Base-by-base conservation (phyloP, 2,113 vertebrate genomes). In the Smithornis capensis region DNA sequence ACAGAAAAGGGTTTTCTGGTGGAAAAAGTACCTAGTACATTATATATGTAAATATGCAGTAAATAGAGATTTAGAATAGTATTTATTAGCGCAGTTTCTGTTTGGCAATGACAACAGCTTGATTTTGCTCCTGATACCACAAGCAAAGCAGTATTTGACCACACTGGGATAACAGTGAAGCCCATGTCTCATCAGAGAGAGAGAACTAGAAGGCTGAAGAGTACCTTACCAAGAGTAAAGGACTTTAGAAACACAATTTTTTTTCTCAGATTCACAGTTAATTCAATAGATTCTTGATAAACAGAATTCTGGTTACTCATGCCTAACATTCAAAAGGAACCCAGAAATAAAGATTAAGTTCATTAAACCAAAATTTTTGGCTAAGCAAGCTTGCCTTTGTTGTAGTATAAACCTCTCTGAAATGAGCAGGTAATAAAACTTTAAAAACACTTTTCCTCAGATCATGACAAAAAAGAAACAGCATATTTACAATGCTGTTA, bases 101-200 rank as follows among this genome's bases (percentile, higher is more conserved):
- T n/a, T 55, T 4, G 1, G 35, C 40, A 70, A 49, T 49, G 70
- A 37, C 18, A 8, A 18, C 2, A 0, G 35, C 25, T 76, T 1
- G 1, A 8, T 81, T 69, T 71, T 90, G 23, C 76, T 86, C 44
- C n/a, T 65, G n/a, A 29, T 42, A 25, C 12, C 63, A 37, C 18
- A 44, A 38, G 33, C 27, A 50, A 71, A 21, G 40, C 38, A 47
- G 13, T 55, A 31, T 23, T 31, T 67, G 70, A 53, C 45, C 24
- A 59, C 22, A 42, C 1, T 29, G 38, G 44, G 19, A 21, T 59
- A 82, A 47, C 7, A 31, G 31, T 44, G 52, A 90, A 60, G 38
- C 27, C 18, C 35, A 8, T 28, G 29, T 64, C 50, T 57, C 38
- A 28, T 40, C 38, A 49, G 52, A 71, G 29, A 44, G 62, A 24